Base-by-base conservation (phyloP, 2,797 vertebrate species). In the Sciurus carolinensis region DNA sequence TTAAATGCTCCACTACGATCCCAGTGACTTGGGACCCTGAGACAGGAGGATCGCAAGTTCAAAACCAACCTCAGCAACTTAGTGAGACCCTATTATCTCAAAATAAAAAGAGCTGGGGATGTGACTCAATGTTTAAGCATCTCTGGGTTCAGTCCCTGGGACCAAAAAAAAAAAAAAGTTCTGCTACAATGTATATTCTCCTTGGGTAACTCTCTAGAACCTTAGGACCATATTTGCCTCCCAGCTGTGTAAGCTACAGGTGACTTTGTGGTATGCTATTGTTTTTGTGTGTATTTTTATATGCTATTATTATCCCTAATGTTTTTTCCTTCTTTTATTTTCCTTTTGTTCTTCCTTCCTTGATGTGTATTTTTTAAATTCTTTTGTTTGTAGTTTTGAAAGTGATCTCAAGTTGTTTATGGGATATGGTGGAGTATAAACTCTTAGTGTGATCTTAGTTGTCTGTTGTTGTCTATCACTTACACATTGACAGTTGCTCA, bases 281-380 rank as follows among this genome's bases (percentile, higher is more conserved):
- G 80, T 73, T 85, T 94, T 92, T 93, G 13, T 91, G 17, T 72
- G 26, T 3, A 26, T 87, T 94, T 91, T 90, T 93, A 28, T 76
- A 62, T 83, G 85, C 36, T 90, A 11, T 85, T 94, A 59, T 93
- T 54, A 52, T 64, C 26, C 5, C 50, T 87, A 79, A 36, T 59
- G 76, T 66, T 88, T 88, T 82, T 30, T 72, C 4, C 36, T 82
- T 75, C 42, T 82, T 75, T 87, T 87, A 80, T 75, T 73, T 95
- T 83, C 13, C 11, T 44, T 73, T 94, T 94, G 33, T 79, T 44
- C 30, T 52, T 87, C 69, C 7, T 83, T 12, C n/a, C 26, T 90
- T 36, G 62, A 64, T 42, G 7, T 87, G 7, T 87, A 7, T 89
- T 59, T 57, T 62, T 94, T 62, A 69, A 72, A 24, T 57, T 91